phyloP scores from a whole-genome alignment of 92 coral and sea anemone genomes.

The Ricordea florida region DNA sequence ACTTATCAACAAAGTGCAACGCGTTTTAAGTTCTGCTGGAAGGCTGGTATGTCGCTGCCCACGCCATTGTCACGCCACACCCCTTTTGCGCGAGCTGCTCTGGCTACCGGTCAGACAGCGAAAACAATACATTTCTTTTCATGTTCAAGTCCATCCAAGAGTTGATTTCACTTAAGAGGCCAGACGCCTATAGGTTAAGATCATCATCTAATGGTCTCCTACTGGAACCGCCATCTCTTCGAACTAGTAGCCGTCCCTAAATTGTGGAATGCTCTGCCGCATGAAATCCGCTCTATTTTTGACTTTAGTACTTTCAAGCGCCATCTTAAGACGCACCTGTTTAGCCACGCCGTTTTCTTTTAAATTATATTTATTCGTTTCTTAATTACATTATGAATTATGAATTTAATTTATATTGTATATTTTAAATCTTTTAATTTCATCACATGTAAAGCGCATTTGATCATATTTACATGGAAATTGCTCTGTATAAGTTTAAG shows the following conservation, averaged over 20 bases:
- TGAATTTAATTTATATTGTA: neutral
- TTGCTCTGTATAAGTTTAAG: neutral
- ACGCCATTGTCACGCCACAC: constrained; percentile 43
- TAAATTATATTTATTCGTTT: neutral
- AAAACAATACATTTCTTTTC: neutral
- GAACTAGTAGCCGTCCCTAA: too few relatives aligned
- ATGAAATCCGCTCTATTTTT: neutral
- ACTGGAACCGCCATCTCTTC: constrained; percentile 5
- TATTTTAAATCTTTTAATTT: neutral
- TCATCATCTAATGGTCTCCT: constrained; percentile 7
- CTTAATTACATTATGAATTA: neutral
- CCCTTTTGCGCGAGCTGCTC: constrained; percentile 28
- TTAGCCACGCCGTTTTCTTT: neutral
- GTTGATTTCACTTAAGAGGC: neutral
- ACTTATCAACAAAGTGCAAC: constrained; percentile 3
- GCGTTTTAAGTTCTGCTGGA: constrained; percentile 9
- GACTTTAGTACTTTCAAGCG: constrained; percentile 6
- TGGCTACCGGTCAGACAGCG: constrained; percentile 59
- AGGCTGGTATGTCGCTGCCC: constrained; percentile 7
- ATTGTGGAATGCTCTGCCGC: too few relatives aligned
- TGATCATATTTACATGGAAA: constrained; percentile 3
- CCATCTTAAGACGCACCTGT: neutral
- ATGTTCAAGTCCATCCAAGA: neutral
- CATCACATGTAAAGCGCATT: neutral
- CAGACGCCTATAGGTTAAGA: too few relatives aligned